Percentiles rank a stretch among this genome's conserved stretches.
These are phyloP conservation scores for Betta splendens DNA, from an alignment of 2,797 vertebrate species.

Conservation along the genomic window DNA sequence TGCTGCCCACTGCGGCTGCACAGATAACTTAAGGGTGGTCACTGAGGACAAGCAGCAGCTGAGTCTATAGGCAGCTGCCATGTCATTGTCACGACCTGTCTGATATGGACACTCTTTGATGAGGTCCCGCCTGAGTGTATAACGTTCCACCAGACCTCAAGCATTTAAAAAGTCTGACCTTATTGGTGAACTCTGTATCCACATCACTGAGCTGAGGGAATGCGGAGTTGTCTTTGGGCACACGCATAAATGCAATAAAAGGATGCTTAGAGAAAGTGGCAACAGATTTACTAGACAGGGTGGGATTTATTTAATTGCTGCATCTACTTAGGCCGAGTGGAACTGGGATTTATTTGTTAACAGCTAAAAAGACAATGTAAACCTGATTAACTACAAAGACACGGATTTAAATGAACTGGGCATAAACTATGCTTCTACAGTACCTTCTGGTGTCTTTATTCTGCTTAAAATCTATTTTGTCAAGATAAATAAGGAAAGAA, in stretches of 20 bases:
- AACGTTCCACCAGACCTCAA: conserved; percentile 35
- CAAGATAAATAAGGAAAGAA: too few relatives aligned
- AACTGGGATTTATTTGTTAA: conserved; percentile 35
- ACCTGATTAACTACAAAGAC: conserved; percentile 13
- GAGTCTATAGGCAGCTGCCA: conserved; percentile 59
- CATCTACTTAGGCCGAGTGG: conserved; percentile 36
- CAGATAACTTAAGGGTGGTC: conserved; percentile 24
- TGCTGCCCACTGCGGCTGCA: conserved; percentile 23
- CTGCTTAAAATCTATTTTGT: too few relatives aligned
- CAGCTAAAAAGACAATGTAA: conserved; percentile 24
- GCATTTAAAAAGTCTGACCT: conserved; percentile 39
- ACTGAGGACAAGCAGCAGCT: conserved; percentile 29
- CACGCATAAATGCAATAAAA: conserved; percentile 36
- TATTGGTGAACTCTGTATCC: conserved; percentile 2
- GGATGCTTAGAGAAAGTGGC: conserved; percentile 27
- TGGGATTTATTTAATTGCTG: conserved; percentile 36
- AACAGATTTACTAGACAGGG: conserved; percentile 51
- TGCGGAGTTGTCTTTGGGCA: conserved; percentile 8
- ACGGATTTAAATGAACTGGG: conserved; percentile 14
- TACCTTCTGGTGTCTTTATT: too few relatives aligned
- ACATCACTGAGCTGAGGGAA: conserved; percentile 24
- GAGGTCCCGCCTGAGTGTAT: conserved; percentile 10
- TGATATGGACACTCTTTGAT: conserved; percentile 35
- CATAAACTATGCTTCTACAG: conserved; percentile 1
- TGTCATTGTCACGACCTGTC: conserved; percentile 35